A percentile compares a stretch with the other conserved stretches of the same genome.
Evolutionary conservation across 2,113 vertebrate genomes (phyloP).

Genomic region (Catharus fuscescens): DNA sequence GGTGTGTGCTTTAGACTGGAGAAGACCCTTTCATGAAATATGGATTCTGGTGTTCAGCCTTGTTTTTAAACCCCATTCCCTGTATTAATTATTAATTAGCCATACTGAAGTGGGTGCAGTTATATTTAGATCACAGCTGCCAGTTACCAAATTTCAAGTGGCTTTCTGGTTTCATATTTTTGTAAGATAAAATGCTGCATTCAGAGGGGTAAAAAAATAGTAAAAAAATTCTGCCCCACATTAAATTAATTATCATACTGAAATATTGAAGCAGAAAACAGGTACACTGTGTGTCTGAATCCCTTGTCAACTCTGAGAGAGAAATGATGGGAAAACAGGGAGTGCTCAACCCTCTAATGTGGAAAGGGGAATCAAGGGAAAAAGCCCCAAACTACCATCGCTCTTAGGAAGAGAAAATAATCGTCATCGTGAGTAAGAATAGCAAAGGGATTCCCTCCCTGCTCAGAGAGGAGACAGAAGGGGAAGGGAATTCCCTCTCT

Average conservation of each 20-base stretch:
- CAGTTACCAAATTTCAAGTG: conserved; percentile 45
- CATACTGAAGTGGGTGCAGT: neutral
- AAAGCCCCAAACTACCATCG: neutral
- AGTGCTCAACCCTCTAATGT: neutral
- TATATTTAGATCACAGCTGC: conserved; percentile 60
- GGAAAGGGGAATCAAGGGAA: neutral
- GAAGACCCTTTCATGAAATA: neutral
- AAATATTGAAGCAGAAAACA: conserved; percentile 29
- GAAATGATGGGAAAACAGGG: neutral
- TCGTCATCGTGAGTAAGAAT: conserved; percentile 21
- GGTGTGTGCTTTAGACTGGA: neutral
- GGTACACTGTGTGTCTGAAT: neutral
- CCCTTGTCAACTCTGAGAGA: neutral
- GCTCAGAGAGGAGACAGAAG: conserved; percentile 44
- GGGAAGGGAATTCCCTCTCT: conserved; percentile 44
- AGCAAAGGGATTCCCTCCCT: conserved; percentile 51
- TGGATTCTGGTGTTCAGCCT: neutral
- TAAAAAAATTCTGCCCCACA: accelerated
- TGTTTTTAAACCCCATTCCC: conserved; percentile 9
- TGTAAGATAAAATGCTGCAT: neutral
- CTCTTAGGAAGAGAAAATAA: neutral
- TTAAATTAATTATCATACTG: neutral
- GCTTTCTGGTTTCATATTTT: conserved; percentile 25
- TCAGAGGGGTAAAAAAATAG: neutral
- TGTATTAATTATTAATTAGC: conserved; percentile 48